Evolutionary conservation across 1,140 invertebrate species (phyloP), one percentile per base, ranked within the genome.

Genomic region (Bactericera cockerelli): DNA sequence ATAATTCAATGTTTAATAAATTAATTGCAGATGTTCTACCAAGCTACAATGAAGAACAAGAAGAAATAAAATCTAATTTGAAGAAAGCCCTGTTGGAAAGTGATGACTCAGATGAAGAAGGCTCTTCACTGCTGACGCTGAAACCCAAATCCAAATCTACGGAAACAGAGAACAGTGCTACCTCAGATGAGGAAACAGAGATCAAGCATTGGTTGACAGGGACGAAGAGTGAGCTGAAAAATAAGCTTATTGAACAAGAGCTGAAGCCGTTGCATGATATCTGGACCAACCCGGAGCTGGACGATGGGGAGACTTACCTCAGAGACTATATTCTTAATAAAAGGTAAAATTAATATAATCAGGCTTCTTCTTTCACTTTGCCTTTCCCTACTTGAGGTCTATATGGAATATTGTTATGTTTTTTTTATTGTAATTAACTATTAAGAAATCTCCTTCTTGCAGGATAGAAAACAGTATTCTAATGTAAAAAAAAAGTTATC

Each of bases 321-420:
- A 79, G 86, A 54, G 93, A 98, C 75, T 98, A 90, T 68, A 82
- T 98, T 67, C 72, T 97, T 14, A 90, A 96, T 69, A 90, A 93
- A 71, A 81, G 78, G 71, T 87, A 82, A 63, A 60, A 66, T 28
- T 57, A n/a, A n/a, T n/a, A n/a, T n/a, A n/a, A n/a, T n/a, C n/a
- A n/a, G n/a, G n/a, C n/a, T 31, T 26, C 53, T 56, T 25, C 55
- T 10, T 55, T 59, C 42, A 38, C 4, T 21, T 53, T 11, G 33
- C 13, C 6, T n/a, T n/a, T n/a, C n/a, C n/a, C n/a, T n/a, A n/a
- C n/a, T n/a, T n/a, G n/a, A n/a, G n/a, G n/a, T n/a, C n/a, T 10
- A 53, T 26, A 24, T 58, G 19, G 28, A 25, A 22, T 58, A 38
- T 1, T 58, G 14, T 59, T 13, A 26, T 55, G 24, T 1, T 26